phyloP scores from a whole-genome alignment of 1,140 invertebrate species.

The Ceratina australensis region DNA sequence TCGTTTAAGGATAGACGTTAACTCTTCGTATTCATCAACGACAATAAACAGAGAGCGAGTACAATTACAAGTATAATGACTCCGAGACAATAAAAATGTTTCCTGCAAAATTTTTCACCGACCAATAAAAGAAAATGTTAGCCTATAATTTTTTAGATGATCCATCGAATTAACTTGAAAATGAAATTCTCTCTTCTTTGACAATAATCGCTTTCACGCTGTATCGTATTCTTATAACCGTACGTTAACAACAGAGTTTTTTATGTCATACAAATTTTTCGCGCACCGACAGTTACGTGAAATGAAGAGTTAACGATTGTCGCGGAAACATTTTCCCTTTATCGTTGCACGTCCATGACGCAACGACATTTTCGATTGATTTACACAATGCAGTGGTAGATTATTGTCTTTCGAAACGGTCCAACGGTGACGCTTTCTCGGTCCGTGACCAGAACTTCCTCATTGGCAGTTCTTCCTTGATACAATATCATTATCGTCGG shows the following conservation, averaged over 20 bases:
- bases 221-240: neutral
- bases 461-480: slow-evolving; percentile 15
- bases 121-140: neutral
- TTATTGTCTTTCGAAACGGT: neutral
- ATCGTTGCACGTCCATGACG: neutral
- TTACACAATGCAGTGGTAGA: neutral
- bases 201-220: neutral
- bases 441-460: neutral
- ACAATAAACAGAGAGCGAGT: slow-evolving; percentile 17
- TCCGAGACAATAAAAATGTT: slow-evolving; percentile 24
- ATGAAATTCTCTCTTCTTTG: neutral
- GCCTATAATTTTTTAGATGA: neutral
- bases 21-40: slow-evolving; percentile 31
- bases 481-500: slow-evolving; percentile 27
- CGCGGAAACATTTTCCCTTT: slow-evolving; percentile 9
- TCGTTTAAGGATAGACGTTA: slow-evolving; percentile 16
- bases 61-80: neutral
- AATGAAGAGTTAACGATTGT: slow-evolving; percentile 23
- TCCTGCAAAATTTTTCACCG: neutral
- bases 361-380: slow-evolving; percentile 8
- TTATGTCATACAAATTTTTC: neutral
- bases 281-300: neutral
- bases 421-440: neutral
- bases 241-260: neutral
- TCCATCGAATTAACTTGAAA: neutral